phyloP scores from a whole-genome alignment of 2,113 vertebrate species.

The Sebastes schlegelii region DNA sequence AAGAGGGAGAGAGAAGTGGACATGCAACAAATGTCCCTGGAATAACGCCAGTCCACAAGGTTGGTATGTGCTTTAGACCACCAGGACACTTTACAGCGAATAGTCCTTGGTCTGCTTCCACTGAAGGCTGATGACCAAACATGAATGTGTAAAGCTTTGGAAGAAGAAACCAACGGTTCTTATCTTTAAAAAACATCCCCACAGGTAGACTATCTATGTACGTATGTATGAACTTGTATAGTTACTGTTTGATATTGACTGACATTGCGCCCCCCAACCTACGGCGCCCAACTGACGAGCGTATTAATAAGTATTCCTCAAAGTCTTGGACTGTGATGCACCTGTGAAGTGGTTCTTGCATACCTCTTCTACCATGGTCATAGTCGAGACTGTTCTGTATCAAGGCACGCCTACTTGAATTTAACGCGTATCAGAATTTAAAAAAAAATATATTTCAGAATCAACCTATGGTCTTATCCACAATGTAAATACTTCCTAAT shows the following conservation, averaged over 20 bases:
- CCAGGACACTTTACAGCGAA: not conserved
- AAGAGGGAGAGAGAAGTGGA: not conserved
- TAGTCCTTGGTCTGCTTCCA: slow-evolving; percentile 20
- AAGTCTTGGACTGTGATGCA: slow-evolving; percentile 62
- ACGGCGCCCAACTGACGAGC: slow-evolving; percentile 41
- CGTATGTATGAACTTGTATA: slow-evolving; percentile 69
- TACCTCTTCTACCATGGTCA: slow-evolving; percentile 66
- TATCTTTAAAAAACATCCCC: slow-evolving; percentile 17
- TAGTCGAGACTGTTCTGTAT: slow-evolving; percentile 69
- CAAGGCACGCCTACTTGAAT: slow-evolving; percentile 75
- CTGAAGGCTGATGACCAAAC: slow-evolving; percentile 74
- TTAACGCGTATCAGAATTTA: slow-evolving; percentile 58
- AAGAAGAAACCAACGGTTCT: slow-evolving; percentile 50
- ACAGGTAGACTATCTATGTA: slow-evolving; percentile 28
- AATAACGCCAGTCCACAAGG: not conserved
- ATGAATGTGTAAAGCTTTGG: slow-evolving; percentile 67
- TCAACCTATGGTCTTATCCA: slow-evolving; percentile 69
- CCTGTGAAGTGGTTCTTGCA: slow-evolving; percentile 62
- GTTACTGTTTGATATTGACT: slow-evolving; percentile 72
- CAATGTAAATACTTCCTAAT: slow-evolving; percentile 76
- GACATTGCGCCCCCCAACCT: slow-evolving; percentile 39
- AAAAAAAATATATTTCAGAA: slow-evolving; percentile 44
- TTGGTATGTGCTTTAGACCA: slow-evolving; percentile 1
- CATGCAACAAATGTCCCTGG: not conserved
- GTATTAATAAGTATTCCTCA: slow-evolving; percentile 61